These are phyloP conservation scores for Myiozetetes cayanensis DNA, from an alignment of 2,113 vertebrate genomes.

Conservation along the genomic window DNA sequence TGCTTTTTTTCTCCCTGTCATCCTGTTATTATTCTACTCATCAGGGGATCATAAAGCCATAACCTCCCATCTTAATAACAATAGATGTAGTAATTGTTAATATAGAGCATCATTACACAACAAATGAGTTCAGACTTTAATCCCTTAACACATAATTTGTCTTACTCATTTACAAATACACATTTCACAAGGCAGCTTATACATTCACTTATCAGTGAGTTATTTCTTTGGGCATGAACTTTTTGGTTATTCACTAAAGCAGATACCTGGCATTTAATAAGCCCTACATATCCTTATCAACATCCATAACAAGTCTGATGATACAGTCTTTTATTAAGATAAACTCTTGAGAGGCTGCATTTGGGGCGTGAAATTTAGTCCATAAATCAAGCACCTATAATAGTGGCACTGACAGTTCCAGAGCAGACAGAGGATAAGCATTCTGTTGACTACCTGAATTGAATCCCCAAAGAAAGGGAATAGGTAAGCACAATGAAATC, in stretches of 20 bases:
- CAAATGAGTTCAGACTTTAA: slow-evolving; percentile 11
- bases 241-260: background rate
- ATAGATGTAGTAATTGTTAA: background rate
- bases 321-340: background rate
- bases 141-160: slow-evolving; percentile 1
- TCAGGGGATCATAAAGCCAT: background rate
- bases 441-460: background rate
- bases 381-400: background rate
- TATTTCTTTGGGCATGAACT: background rate
- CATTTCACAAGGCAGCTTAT: background rate
- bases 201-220: background rate
- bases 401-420: background rate
- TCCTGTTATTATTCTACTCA: background rate
- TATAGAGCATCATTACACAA: slow-evolving; percentile 9
- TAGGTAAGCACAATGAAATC: background rate
- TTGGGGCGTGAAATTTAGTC: background rate
- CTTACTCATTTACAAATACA: background rate
- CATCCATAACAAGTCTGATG: background rate
- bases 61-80: slow-evolving; percentile 10
- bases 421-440: slow-evolving; percentile 2
- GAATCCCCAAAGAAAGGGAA: background rate
- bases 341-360: background rate
- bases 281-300: background rate
- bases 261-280: background rate
- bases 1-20: background rate